These are phyloP conservation scores for Syrphus vitripennis DNA, from an alignment of 2,888 invertebrate species.

Conservation along the genomic window DNA sequence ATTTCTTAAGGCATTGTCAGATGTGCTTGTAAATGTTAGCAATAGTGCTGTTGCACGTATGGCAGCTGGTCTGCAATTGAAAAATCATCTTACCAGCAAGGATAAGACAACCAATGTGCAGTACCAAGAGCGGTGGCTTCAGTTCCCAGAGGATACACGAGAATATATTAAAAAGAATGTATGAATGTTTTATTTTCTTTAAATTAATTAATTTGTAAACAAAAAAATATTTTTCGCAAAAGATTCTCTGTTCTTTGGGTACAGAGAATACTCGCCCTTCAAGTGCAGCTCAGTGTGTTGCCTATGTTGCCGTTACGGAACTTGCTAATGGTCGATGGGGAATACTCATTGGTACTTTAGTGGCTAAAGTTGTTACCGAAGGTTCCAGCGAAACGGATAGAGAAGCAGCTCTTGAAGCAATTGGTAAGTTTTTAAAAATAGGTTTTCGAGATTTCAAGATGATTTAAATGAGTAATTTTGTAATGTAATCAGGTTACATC, in stretches of 20 bases:
- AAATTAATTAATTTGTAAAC: too few species aligned
- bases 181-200: conserved; percentile 75
- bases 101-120: conserved; percentile 90
- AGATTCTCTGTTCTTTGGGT: conserved; percentile 96
- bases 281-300: conserved; percentile 99
- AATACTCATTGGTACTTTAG: conserved; percentile 92
- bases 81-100: conserved; percentile 98
- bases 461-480: background rate
- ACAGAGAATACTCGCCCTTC: conserved; percentile 98
- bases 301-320: conserved; percentile 98
- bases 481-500: conserved; percentile 85
- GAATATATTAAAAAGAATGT: conserved; percentile 97
- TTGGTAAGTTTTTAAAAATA: conserved; percentile 84
- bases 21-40: conserved; percentile 93
- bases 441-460: background rate
- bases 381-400: conserved; percentile 96
- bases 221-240: conserved; percentile 42
- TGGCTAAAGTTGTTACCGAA: conserved; percentile 93
- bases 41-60: conserved; percentile 97
- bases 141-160: conserved; percentile 92
- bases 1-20: conserved; percentile 96
- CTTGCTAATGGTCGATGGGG: conserved; percentile 96
- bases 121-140: conserved; percentile 96
- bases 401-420: conserved; percentile 98
- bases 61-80: conserved; percentile 99